These are phyloP conservation scores for Drosophila seguyi DNA, from an alignment of 1,140 invertebrate genomes.

Conservation along the genomic window DNA sequence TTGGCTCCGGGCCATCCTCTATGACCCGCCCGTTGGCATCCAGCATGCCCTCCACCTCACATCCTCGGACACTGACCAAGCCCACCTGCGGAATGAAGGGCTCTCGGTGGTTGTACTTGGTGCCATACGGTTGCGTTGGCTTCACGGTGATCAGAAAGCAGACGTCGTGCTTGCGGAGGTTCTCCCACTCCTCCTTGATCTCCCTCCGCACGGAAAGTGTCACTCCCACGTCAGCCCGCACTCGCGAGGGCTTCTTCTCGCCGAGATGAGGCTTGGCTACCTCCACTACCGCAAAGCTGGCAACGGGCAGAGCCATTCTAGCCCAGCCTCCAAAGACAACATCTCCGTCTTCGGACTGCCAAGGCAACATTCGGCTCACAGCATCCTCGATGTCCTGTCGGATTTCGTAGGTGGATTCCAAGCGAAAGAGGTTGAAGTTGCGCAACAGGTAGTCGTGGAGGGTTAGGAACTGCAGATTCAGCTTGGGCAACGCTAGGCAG, in stretches of 20 bases:
- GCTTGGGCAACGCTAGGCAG: slow-evolving; percentile 97
- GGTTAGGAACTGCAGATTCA: slow-evolving; percentile 99
- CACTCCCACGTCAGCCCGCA: slow-evolving; percentile 97
- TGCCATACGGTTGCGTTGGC: slow-evolving; percentile 92
- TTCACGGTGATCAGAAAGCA: slow-evolving; percentile 97
- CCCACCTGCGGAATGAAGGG: slow-evolving; percentile 97
- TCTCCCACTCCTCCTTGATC: slow-evolving; percentile 99
- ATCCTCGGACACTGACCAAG: slow-evolving; percentile 96
- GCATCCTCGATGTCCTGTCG: slow-evolving; percentile 99
- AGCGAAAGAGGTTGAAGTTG: slow-evolving; percentile 98
- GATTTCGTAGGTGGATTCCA: slow-evolving; percentile 99
- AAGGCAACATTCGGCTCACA: slow-evolving; percentile 96
- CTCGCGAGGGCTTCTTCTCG: slow-evolving; percentile 96
- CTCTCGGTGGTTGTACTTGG: slow-evolving; percentile 92
- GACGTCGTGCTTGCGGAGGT: slow-evolving; percentile 98
- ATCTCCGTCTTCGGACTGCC: slow-evolving; percentile 94
- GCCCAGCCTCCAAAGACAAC: slow-evolving; percentile 99
- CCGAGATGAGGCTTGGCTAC: slow-evolving; percentile 95
- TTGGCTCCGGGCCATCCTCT: slow-evolving; percentile 97
- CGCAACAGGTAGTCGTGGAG: slow-evolving; percentile 98
- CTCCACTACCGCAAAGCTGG: slow-evolving; percentile 97
- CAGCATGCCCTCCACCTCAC: slow-evolving; percentile 99
- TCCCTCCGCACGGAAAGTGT: slow-evolving; percentile 95
- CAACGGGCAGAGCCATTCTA: slow-evolving; percentile 98
- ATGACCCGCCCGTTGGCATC: slow-evolving; percentile 98